Evolutionary conservation across 2,797 vertebrate genomes (phyloP).

Genomic region (Todus mexicanus): DNA sequence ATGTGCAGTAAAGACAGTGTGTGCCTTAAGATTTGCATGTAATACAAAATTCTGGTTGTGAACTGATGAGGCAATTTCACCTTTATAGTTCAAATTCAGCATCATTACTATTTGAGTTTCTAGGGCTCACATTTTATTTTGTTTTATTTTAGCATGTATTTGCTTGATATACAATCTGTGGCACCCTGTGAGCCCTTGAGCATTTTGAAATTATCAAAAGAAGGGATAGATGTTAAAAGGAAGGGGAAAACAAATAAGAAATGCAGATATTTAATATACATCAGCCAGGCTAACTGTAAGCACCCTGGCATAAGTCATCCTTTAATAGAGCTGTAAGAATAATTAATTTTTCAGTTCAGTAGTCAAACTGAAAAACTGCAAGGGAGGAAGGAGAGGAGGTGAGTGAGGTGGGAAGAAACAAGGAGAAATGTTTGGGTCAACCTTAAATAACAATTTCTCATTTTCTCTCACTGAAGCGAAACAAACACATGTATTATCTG

Average conservation of each 20-base stretch:
- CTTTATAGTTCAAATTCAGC: not conserved
- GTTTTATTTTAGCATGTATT: not conserved
- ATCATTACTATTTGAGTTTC: not conserved
- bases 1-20: not conserved
- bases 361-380: slow-evolving; percentile 50
- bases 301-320: slow-evolving; percentile 14
- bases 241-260: not conserved
- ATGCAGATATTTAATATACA: slow-evolving; percentile 14
- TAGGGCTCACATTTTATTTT: not conserved
- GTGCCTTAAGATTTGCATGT: not conserved
- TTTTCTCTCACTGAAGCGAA: slow-evolving; percentile 38
- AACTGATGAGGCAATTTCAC: not conserved
- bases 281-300: not conserved
- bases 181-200: not conserved
- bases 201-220: not conserved
- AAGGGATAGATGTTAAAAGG: not conserved
- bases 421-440: slow-evolving; percentile 36
- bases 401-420: not conserved
- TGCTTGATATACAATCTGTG: not conserved
- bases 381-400: slow-evolving; percentile 24
- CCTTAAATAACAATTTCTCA: slow-evolving; percentile 2
- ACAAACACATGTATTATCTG: not conserved
- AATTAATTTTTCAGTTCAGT: slow-evolving; percentile 66
- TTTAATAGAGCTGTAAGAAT: slow-evolving; percentile 61
- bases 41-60: not conserved